Percentiles rank a stretch among this genome's conserved stretches.
Evolutionary conservation across 1,140 invertebrate species (phyloP).

Genomic region (Paracyclopina nana): DNA sequence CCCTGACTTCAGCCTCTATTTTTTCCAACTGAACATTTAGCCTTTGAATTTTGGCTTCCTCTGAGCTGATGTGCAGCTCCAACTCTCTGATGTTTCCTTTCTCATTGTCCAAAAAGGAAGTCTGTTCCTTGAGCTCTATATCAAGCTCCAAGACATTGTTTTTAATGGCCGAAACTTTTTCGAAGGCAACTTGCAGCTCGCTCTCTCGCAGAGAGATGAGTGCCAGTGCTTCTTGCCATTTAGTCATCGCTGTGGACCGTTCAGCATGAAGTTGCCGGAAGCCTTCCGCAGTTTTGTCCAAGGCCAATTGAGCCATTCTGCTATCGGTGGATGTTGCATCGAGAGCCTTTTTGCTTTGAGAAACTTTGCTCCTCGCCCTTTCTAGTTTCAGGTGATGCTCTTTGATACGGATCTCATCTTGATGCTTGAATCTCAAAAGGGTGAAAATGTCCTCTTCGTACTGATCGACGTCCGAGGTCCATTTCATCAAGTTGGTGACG

Average conservation of each 20-base stretch:
- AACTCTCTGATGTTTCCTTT: not conserved
- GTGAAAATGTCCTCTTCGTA: not conserved
- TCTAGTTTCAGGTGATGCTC: not conserved
- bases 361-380: not conserved
- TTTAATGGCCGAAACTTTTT: not conserved
- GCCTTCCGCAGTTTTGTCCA: not conserved
- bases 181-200: not conserved
- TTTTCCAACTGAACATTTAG: not conserved
- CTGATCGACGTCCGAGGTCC: not conserved
- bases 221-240: not conserved
- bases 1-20: not conserved
- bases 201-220: not conserved
- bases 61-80: not conserved
- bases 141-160: not conserved
- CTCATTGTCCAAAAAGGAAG: not conserved
- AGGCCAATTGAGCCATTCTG: not conserved
- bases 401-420: not conserved
- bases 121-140: not conserved
- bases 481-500: not conserved
- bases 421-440: not conserved
- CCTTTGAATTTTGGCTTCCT: not conserved
- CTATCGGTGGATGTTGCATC: not conserved
- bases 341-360: not conserved
- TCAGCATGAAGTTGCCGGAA: not conserved
- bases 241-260: not conserved